phyloP scores from a whole-genome alignment of 2,888 invertebrate species.

The Spatulosminthurus flaviceps region DNA sequence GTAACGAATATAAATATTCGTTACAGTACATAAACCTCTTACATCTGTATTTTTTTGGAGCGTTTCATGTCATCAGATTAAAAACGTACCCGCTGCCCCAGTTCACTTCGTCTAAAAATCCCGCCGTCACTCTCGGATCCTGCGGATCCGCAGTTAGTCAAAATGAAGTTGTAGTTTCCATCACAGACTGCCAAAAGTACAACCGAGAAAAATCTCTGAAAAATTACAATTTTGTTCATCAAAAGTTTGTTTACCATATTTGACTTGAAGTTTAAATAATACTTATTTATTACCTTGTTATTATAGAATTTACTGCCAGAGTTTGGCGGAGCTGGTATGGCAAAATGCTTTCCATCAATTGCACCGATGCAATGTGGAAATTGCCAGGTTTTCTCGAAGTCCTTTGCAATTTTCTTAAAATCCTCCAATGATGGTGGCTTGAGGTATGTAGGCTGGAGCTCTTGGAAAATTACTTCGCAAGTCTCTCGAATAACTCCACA shows the following conservation, averaged over 20 bases:
- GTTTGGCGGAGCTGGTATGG: slow-evolving; percentile 1
- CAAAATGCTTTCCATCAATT: slow-evolving; percentile 22
- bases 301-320: slow-evolving; percentile 18
- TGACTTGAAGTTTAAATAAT: neutral
- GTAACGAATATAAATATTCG: too few relatives aligned
- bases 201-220: neutral
- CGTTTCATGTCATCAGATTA: too few relatives aligned
- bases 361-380: slow-evolving; percentile 23
- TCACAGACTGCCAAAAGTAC: neutral
- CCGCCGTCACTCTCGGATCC: slow-evolving; percentile 21
- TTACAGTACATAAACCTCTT: too few relatives aligned
- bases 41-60: too few relatives aligned
- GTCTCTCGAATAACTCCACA: slow-evolving; percentile 7
- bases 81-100: neutral
- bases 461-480: neutral
- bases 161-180: neutral
- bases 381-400: slow-evolving; percentile 10
- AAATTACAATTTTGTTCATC: neutral
- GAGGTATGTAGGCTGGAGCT: neutral
- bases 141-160: neutral
- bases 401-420: neutral
- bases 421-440: neutral
- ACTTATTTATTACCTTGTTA: slow-evolving; percentile 16
- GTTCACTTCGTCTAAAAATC: slow-evolving; percentile 3
- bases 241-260: neutral